Percentiles rank a stretch among this genome's conserved stretches.
phyloP scores from a whole-genome alignment of 2,888 invertebrate genomes.

The Drosophila mercatorum region DNA sequence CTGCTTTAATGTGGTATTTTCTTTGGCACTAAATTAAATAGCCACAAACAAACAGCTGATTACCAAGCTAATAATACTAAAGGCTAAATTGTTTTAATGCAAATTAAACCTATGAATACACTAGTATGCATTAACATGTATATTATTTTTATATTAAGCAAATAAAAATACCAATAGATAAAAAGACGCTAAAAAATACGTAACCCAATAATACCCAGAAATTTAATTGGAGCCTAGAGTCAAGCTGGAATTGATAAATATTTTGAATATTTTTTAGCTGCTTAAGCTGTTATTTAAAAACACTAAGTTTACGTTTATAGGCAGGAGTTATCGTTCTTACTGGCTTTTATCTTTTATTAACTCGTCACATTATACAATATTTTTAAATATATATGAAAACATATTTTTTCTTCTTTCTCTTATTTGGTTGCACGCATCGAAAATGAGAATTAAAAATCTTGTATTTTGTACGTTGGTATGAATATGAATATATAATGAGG shows the following conservation, averaged over 20 bases:
- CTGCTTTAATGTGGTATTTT: background rate
- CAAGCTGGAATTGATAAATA: background rate
- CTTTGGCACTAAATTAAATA: background rate
- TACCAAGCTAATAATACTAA: background rate
- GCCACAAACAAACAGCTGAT: background rate
- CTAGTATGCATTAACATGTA: too few species aligned
- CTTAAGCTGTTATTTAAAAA: background rate
- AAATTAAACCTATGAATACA: too few species aligned
- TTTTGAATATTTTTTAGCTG: background rate
- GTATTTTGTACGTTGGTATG: constrained; percentile 39
- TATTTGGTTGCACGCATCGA: constrained; percentile 25
- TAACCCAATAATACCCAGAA: background rate
- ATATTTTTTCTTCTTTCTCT: constrained; percentile 13
- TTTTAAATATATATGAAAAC: constrained; percentile 42
- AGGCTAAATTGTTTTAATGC: background rate
- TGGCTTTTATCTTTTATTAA: constrained; percentile 57
- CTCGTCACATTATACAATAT: constrained; percentile 54
- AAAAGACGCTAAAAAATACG: background rate
- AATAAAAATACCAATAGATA: too few species aligned
- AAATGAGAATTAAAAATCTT: constrained; percentile 30
- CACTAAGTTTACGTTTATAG: background rate
- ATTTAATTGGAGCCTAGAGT: background rate
- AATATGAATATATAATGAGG: constrained; percentile 24
- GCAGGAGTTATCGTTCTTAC: constrained; percentile 34
- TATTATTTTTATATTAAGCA: too few species aligned